These are phyloP conservation scores for Ceuthmochares aereus DNA, from an alignment of 2,113 vertebrate species.

Conservation along the genomic window DNA sequence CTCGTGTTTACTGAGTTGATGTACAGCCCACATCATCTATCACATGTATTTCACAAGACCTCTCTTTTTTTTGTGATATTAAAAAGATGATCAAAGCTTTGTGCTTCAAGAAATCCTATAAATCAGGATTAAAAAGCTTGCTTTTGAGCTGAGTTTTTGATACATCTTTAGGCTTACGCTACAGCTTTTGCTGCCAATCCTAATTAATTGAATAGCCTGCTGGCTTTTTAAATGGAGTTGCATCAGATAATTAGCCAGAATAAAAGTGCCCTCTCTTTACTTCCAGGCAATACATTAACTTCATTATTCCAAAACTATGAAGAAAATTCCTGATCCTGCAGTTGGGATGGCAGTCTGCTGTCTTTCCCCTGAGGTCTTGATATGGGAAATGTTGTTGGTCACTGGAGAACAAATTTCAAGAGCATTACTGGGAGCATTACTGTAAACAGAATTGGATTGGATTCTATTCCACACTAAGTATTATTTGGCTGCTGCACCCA, in stretches of 20 bases:
- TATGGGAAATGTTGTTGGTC: neutral
- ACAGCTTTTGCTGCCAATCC: neutral
- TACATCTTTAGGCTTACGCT: neutral
- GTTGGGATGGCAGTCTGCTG: neutral
- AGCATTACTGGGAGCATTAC: neutral
- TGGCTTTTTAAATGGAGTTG: neutral
- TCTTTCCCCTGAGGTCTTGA: neutral
- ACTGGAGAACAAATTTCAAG: neutral
- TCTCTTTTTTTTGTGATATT: neutral
- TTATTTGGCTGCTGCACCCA: neutral
- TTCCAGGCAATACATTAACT: neutral
- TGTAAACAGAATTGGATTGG: neutral
- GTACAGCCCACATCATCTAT: neutral
- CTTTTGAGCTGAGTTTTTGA: neutral
- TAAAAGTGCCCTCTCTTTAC: neutral
- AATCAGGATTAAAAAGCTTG: neutral
- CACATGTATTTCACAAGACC: neutral
- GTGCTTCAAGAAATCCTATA: neutral
- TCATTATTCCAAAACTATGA: neutral
- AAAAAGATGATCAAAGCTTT: neutral
- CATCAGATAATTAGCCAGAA: neutral
- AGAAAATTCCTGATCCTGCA: neutral
- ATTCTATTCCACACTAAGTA: neutral
- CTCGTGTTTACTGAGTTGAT: neutral
- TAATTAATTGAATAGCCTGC: neutral